Base-by-base conservation (phyloP, 1,140 invertebrate genomes). In the Brachystomella parvula region DNA sequence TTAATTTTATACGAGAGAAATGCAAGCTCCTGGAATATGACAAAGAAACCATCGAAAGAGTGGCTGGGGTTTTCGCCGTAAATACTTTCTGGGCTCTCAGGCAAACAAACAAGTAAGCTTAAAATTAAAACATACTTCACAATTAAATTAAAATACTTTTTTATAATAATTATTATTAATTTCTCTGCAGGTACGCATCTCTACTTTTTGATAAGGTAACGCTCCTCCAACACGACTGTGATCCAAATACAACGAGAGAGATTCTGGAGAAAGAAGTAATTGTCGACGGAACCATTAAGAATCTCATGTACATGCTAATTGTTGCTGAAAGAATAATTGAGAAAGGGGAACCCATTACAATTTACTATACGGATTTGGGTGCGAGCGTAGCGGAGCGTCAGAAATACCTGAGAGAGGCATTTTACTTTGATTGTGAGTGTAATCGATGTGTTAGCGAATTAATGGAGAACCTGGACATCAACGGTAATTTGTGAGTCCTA, bases 181-280 rank as follows among this genome's bases (percentile, higher is more conserved):
- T 9, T 39, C n/a, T n/a, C n/a, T 70, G 21, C 31, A 70, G 68
- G 31, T 64, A 60, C 29, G 47, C 58, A 3, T 64, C 68, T n/a
- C 29, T 64, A 19, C 63, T 70, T 12, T 70, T 70, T 30, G 62
- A 64, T 24, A 61, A 64, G 47, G 19, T 33, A 1, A 67, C 53
- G 28, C 31, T 70, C 9, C 53, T 70, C 33, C 62, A 61, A 6
- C 69, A 70, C 26, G 69, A 70, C 59, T 70, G 69, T 65, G 59
- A 70, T 64, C 69, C 69, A 15, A 70, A 70, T 35, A 70, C 65
- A 12, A 9, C 24, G n/a, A 35, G 65, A 33, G 21, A 64, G 21
- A 57, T 68, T 21, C 30, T 67, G 15, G 49, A 53, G 24, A 53
- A 19, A 26, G 49, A 53, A 15, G 49, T 53, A 26, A 53, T 53